Percentiles rank a stretch among this genome's conserved stretches.
Conservation (phyloP, 2,888 invertebrate species). For the Nemotelus nigrinus region DNA sequence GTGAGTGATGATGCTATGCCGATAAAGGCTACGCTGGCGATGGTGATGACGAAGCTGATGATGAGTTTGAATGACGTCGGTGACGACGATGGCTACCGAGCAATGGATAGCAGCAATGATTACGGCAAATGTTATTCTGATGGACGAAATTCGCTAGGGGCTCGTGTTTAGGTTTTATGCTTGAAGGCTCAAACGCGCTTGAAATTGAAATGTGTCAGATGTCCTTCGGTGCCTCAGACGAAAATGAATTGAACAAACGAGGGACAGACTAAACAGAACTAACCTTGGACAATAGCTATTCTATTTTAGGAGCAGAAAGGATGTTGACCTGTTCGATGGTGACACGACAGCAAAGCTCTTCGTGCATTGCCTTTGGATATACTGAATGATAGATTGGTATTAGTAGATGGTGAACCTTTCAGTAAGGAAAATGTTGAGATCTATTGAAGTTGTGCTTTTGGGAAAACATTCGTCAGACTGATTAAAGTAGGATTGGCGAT, state of each 20-base stretch:
- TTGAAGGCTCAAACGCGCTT: not conserved
- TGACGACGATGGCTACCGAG: conserved; percentile 1
- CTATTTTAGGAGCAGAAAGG: not conserved
- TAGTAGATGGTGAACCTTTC: too few species aligned
- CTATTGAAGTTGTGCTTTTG: too few species aligned
- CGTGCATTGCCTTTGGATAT: too few species aligned
- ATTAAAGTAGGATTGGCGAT: too few species aligned
- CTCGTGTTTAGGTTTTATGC: conserved; percentile 12
- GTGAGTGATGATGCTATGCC: conserved; percentile 29
- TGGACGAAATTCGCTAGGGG: conserved; percentile 19
- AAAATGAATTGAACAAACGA: not conserved
- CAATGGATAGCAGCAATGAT: conserved; percentile 10
- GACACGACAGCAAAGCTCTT: not conserved
- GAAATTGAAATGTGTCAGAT: too few species aligned
- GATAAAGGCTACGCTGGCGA: not conserved
- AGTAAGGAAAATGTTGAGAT: too few species aligned
- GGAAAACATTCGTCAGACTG: too few species aligned
- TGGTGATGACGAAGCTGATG: not conserved
- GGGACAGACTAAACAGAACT: conserved; percentile 40
- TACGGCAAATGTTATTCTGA: conserved; percentile 1
- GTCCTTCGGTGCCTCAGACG: not conserved
- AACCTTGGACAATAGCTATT: conserved; percentile 32
- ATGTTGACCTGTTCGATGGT: not conserved
- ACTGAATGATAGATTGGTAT: too few species aligned
- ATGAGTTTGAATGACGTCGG: not conserved